Conservation (phyloP, 2,797 vertebrate species). For the Amphiprion clarkii region DNA sequence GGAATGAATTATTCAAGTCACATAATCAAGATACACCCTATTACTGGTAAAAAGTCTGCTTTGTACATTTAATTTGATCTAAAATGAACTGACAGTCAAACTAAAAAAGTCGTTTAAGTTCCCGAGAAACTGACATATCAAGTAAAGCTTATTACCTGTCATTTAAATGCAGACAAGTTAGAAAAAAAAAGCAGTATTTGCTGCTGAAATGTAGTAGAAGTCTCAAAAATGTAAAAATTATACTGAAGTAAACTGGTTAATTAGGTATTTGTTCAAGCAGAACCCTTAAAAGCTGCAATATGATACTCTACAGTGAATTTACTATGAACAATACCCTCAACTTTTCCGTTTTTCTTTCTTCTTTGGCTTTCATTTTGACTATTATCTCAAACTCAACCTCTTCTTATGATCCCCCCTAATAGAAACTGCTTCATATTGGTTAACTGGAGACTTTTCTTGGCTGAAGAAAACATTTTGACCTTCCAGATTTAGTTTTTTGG, state of each 20-base stretch:
- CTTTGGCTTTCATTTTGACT: not conserved
- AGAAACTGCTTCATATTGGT: not conserved
- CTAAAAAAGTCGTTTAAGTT: not conserved
- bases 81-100: not conserved
- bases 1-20: not conserved
- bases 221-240: not conserved
- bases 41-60: not conserved
- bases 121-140: not conserved
- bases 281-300: no score
- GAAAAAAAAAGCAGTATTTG: no score
- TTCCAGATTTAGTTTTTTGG: not conserved
- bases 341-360: not conserved
- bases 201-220: not conserved
- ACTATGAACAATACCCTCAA: not conserved
- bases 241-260: not conserved
- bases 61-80: not conserved
- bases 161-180: no score
- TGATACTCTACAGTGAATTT: not conserved
- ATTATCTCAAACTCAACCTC: not conserved
- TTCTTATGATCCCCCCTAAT: not conserved
- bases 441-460: conserved; percentile 2
- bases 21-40: no score
- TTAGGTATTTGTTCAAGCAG: no score
- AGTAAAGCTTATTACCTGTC: no score
- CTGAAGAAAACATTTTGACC: not conserved